A percentile compares a stretch with the other conserved stretches of the same genome.
Conservation (phyloP, 1,140 invertebrate species). For the Ericerus pela region DNA sequence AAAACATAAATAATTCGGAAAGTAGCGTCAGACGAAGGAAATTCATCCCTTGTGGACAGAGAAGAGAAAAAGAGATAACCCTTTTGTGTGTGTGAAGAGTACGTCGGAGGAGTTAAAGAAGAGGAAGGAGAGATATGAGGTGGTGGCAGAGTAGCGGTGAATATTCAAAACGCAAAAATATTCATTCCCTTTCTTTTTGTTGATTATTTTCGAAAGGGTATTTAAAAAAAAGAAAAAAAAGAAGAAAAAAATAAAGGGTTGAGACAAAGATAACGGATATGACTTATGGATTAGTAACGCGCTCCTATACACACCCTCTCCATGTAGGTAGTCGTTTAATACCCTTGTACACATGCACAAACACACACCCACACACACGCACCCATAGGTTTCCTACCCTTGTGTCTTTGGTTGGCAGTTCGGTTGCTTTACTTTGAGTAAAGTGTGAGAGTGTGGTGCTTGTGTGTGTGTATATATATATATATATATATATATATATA, state of each 20-base stretch:
- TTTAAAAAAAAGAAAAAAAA: too few species aligned
- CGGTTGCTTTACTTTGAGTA: too few species aligned
- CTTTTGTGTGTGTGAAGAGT: too few species aligned
- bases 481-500: too few species aligned
- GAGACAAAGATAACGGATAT: conserved; percentile 27
- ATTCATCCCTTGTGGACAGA: conserved; percentile 21
- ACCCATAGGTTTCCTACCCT: neutral
- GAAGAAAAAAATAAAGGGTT: too few species aligned
- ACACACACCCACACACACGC: neutral
- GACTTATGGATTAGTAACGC: conserved; percentile 24
- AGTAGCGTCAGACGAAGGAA: conserved; percentile 17
- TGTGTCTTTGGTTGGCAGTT: too few species aligned
- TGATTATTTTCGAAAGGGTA: conserved; percentile 23
- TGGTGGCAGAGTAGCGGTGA: too few species aligned
- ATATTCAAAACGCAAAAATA: conserved; percentile 24
- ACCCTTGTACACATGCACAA: neutral
- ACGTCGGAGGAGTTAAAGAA: too few species aligned
- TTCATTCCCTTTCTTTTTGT: conserved; percentile 23
- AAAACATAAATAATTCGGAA: conserved; percentile 12
- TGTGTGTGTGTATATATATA: too few species aligned
- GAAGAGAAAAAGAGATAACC: conserved; percentile 13
- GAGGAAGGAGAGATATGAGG: too few species aligned
- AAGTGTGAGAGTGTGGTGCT: too few species aligned
- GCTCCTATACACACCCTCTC: conserved; percentile 9
- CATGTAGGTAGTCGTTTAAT: conserved; percentile 3